phyloP scores from a whole-genome alignment of 1,140 invertebrate species.

The Halesus radiatus region DNA sequence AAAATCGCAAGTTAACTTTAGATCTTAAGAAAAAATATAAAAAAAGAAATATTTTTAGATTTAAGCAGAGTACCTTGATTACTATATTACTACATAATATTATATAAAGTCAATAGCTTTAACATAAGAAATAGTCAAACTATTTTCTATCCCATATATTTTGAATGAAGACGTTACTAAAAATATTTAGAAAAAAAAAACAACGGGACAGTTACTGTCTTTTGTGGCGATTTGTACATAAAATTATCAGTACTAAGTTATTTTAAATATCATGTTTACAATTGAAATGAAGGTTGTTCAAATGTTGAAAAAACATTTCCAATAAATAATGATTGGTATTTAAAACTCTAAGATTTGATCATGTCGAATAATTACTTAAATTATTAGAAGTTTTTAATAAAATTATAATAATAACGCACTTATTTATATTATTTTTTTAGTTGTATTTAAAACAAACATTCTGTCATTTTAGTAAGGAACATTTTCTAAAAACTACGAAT shows the following conservation, averaged over 20 bases:
- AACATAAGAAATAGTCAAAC: constrained; percentile 57
- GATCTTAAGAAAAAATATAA: constrained; percentile 42
- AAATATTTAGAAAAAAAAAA: constrained; percentile 23
- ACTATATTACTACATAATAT: constrained; percentile 50
- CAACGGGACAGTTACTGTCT: neutral
- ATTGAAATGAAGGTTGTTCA: constrained; percentile 31
- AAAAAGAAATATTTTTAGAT: constrained; percentile 54
- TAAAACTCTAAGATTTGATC: neutral
- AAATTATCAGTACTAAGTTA: constrained; percentile 23
- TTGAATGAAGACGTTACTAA: constrained; percentile 51
- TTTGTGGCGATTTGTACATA: constrained; percentile 6
- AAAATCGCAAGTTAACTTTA: constrained; percentile 46
- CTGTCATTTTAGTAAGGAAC: too few relatives aligned
- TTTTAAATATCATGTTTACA: constrained; percentile 28
- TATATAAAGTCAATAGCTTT: constrained; percentile 57
- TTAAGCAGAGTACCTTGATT: constrained; percentile 58
- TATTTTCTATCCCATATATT: constrained; percentile 58
- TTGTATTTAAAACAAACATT: too few relatives aligned
- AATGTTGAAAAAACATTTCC: constrained; percentile 29
- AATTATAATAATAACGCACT: too few relatives aligned
- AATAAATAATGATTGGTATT: constrained; percentile 4
- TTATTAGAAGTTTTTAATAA: too few relatives aligned
- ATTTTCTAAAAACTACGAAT: too few relatives aligned
- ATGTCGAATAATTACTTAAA: too few relatives aligned
- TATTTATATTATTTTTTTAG: too few relatives aligned